Percentiles rank a stretch among this genome's conserved stretches.
Conservation (phyloP, 2,113 vertebrate species). For the Silurus meridionalis region DNA sequence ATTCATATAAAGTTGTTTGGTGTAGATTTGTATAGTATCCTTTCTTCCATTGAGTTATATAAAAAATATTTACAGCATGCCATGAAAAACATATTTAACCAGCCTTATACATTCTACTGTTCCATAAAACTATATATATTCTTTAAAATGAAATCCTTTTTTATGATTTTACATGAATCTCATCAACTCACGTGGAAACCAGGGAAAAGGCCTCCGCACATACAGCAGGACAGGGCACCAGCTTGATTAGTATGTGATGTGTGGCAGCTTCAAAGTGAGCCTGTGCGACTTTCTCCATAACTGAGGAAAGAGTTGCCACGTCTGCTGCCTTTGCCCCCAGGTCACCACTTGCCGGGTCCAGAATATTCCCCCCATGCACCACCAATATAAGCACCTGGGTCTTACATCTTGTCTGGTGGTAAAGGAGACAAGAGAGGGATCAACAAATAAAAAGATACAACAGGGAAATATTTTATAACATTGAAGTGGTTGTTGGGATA, state of each 20-base stretch:
- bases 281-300: slow-evolving; percentile 88
- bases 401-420: slow-evolving; percentile 79
- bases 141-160: neutral
- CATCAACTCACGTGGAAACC: slow-evolving; percentile 88
- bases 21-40: neutral
- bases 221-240: slow-evolving; percentile 91
- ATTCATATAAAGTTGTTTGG: too few relatives aligned
- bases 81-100: neutral
- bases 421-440: slow-evolving; percentile 40
- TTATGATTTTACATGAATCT: neutral
- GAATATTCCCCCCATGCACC: slow-evolving; percentile 90
- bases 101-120: neutral
- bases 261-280: slow-evolving; percentile 89
- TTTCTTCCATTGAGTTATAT: neutral
- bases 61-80: neutral
- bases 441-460: neutral
- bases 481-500: too few relatives aligned
- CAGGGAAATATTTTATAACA: too few relatives aligned
- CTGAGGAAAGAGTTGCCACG: slow-evolving; percentile 82
- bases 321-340: slow-evolving; percentile 84
- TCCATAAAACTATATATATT: neutral
- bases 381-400: slow-evolving; percentile 89
- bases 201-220: slow-evolving; percentile 94
- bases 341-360: slow-evolving; percentile 85
- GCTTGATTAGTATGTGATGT: slow-evolving; percentile 86